Evolutionary conservation across 1,140 invertebrate species (phyloP).

Genomic region (Bombus impatiens): DNA sequence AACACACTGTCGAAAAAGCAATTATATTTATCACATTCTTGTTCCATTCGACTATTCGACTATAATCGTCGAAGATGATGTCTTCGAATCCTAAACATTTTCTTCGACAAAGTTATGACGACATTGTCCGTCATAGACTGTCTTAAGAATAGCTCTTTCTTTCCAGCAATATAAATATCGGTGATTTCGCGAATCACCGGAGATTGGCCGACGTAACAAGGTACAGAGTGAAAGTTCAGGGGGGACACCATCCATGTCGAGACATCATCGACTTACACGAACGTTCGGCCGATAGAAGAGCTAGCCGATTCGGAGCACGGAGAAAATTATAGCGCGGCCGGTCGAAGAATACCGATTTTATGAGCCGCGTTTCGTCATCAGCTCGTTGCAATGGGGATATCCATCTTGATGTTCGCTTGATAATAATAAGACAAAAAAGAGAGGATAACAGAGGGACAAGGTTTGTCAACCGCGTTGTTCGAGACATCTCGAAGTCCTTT

Average conservation of each 20-base stretch:
- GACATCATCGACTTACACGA: background rate
- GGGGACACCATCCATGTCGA: background rate
- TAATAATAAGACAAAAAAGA: background rate
- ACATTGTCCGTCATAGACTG: background rate
- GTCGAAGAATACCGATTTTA: constrained; percentile 25
- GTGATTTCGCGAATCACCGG: background rate
- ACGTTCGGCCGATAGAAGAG: background rate
- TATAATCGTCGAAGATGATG: background rate
- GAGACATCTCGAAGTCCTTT: background rate
- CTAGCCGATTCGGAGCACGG: constrained; percentile 26
- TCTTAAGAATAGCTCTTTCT: no score
- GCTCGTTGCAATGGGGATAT: background rate
- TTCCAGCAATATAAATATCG: no score
- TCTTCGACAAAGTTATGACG: background rate
- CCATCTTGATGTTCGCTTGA: no score
- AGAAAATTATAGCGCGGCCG: constrained; percentile 19
- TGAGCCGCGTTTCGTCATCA: constrained; percentile 2
- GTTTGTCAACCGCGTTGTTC: background rate
- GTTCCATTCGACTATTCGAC: background rate
- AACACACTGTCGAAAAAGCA: background rate
- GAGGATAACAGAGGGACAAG: background rate
- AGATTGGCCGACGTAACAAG: background rate
- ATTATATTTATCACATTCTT: background rate
- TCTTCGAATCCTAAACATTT: no score
- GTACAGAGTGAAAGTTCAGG: constrained; percentile 33